Percentiles rank a stretch among this genome's conserved stretches.
Evolutionary conservation across 1,140 invertebrate species (phyloP).

Genomic region (Lepidotrigona ventralis): DNA sequence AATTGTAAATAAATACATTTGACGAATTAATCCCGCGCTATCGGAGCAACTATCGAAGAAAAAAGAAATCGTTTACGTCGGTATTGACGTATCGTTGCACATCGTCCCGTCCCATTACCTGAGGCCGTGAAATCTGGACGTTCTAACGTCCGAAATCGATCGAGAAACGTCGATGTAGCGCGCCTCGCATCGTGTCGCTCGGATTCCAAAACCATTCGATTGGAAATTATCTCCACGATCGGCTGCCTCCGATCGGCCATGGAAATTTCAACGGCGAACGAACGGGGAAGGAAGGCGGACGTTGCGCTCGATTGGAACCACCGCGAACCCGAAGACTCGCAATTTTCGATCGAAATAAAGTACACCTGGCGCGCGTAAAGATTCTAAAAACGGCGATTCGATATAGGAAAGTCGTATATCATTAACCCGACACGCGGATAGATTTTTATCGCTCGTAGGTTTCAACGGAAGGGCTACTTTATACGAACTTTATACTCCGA

Average conservation of each 20-base stretch:
- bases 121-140: not conserved
- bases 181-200: not conserved
- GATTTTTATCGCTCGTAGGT: slow-evolving; percentile 10
- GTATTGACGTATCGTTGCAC: slow-evolving; percentile 3
- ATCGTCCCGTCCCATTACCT: not conserved
- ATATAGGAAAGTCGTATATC: not conserved
- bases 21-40: slow-evolving; percentile 35
- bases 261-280: not conserved
- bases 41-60: slow-evolving; percentile 15
- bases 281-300: too few species aligned
- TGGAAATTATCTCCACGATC: not conserved
- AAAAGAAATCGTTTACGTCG: not conserved
- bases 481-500: not conserved
- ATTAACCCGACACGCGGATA: not conserved
- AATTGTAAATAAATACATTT: slow-evolving; percentile 41
- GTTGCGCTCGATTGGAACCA: not conserved
- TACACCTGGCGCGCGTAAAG: too few species aligned
- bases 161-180: too few species aligned
- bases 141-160: not conserved
- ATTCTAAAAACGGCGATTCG: not conserved
- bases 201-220: not conserved
- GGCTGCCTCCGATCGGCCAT: not conserved
- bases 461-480: slow-evolving; percentile 21
- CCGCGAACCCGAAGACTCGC: not conserved
- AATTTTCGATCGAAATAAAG: not conserved